phyloP scores from a whole-genome alignment of 1,140 invertebrate genomes.

The Drepana arcuata region DNA sequence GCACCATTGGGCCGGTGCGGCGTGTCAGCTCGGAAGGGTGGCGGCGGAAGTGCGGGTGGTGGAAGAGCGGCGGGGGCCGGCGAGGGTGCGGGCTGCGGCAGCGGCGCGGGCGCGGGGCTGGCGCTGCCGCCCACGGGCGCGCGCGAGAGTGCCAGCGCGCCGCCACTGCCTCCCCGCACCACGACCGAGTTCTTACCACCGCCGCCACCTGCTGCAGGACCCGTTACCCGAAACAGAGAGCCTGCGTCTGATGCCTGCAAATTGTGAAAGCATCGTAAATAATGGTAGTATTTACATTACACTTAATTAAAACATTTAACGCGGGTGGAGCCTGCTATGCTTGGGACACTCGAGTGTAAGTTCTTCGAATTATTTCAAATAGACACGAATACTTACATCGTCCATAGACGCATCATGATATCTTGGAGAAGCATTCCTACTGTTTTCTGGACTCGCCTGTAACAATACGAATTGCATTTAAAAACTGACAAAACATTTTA shows the following conservation, averaged over 20 bases:
- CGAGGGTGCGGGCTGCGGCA: constrained; percentile 60
- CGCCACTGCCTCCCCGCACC: constrained; percentile 57
- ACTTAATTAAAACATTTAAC: too few relatives aligned
- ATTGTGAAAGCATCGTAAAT: too few relatives aligned
- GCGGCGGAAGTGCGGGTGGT: constrained; percentile 54
- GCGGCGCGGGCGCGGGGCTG: constrained; percentile 57
- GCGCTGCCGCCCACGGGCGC: constrained; percentile 62
- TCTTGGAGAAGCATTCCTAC: constrained; percentile 62
- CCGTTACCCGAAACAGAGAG: constrained; percentile 56
- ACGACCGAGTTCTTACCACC: constrained; percentile 46
- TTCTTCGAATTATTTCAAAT: too few relatives aligned
- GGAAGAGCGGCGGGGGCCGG: constrained; percentile 61
- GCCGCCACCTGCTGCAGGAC: constrained; percentile 29
- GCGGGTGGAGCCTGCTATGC: too few relatives aligned
- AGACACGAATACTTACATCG: constrained; percentile 44
- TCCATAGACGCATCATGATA: constrained; percentile 66
- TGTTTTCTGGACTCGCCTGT: constrained; percentile 66
- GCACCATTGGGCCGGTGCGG: constrained; percentile 50
- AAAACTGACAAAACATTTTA: too few relatives aligned
- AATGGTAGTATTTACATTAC: too few relatives aligned
- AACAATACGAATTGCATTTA: constrained; percentile 31
- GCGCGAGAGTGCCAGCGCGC: constrained; percentile 52
- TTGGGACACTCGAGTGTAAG: too few relatives aligned
- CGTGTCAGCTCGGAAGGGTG: constrained; percentile 54
- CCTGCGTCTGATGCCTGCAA: constrained; percentile 55